Percentiles rank a stretch among this genome's conserved stretches.
Evolutionary conservation across 2,888 invertebrate species (phyloP).

Genomic region (Helobdella robusta): DNA sequence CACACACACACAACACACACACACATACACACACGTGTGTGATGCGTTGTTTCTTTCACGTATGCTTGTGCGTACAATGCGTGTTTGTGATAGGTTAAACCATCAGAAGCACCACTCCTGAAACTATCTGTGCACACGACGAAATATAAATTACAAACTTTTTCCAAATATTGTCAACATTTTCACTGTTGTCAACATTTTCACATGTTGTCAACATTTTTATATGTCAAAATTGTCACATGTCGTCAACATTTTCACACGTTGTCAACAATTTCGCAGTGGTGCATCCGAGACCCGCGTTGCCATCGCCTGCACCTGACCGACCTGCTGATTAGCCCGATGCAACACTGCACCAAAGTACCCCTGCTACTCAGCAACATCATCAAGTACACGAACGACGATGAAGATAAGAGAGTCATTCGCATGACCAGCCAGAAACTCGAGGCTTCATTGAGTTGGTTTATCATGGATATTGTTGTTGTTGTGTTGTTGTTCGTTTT

Average conservation of each 20-base stretch:
- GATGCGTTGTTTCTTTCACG: too few relatives aligned
- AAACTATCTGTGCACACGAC: too few relatives aligned
- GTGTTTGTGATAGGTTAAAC: too few relatives aligned
- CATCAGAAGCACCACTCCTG: too few relatives aligned
- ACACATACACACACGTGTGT: too few relatives aligned
- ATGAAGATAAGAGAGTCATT: constrained; percentile 52
- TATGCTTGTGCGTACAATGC: too few relatives aligned
- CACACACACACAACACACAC: too few relatives aligned
- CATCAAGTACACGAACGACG: constrained; percentile 53
- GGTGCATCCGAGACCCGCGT: constrained; percentile 56
- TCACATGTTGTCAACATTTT: neutral
- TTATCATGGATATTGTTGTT: too few relatives aligned
- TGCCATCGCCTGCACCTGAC: constrained; percentile 58
- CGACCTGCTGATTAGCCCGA: constrained; percentile 57
- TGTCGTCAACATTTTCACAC: neutral
- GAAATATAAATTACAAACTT: too few relatives aligned
- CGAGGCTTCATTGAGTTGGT: constrained; percentile 54
- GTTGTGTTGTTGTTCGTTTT: too few relatives aligned
- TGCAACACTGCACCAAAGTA: constrained; percentile 58
- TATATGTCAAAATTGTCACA: neutral
- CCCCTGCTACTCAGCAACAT: constrained; percentile 57
- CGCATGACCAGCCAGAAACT: constrained; percentile 55
- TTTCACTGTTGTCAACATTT: neutral
- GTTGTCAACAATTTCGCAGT: constrained; percentile 43
- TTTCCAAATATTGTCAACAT: neutral